Percentiles rank a stretch among this genome's conserved stretches.
Conservation (phyloP, 2,888 invertebrate species). For the Furcula furcula region DNA sequence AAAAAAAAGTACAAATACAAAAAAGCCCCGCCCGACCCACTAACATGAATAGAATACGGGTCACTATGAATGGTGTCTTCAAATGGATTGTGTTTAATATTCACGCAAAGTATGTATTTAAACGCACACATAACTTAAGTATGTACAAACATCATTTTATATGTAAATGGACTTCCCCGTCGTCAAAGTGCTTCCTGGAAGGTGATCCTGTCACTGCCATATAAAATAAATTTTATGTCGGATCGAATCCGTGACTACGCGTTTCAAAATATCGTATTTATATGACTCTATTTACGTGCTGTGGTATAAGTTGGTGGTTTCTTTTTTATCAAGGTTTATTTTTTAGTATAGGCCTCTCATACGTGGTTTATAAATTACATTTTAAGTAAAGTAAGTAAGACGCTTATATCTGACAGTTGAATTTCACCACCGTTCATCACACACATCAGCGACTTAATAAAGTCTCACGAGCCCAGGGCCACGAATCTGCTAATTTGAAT, state of each 20-base stretch:
- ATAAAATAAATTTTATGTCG: constrained; percentile 56
- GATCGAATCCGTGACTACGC: constrained; percentile 36
- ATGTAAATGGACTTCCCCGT: constrained; percentile 62
- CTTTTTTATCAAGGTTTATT: no score
- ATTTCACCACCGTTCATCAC: no score
- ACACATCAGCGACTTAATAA: no score
- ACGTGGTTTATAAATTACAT: no score
- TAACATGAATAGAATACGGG: neutral
- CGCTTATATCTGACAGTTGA: no score
- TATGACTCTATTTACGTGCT: neutral
- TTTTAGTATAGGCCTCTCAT: no score
- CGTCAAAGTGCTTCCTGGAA: constrained; percentile 57
- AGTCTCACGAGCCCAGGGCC: no score
- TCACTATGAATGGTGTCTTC: neutral
- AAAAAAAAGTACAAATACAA: no score
- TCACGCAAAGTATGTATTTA: constrained; percentile 15
- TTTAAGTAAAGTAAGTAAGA: no score
- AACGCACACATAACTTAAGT: constrained; percentile 14
- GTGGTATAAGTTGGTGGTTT: no score
- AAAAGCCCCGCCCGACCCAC: neutral
- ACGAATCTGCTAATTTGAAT: no score
- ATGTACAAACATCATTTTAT: constrained; percentile 45
- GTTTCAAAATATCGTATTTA: constrained; percentile 23
- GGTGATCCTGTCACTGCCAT: constrained; percentile 54
- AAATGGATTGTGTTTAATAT: no score